phyloP scores from a whole-genome alignment of 2,797 vertebrate genomes.

The Parauchenoglanis punctatus region DNA sequence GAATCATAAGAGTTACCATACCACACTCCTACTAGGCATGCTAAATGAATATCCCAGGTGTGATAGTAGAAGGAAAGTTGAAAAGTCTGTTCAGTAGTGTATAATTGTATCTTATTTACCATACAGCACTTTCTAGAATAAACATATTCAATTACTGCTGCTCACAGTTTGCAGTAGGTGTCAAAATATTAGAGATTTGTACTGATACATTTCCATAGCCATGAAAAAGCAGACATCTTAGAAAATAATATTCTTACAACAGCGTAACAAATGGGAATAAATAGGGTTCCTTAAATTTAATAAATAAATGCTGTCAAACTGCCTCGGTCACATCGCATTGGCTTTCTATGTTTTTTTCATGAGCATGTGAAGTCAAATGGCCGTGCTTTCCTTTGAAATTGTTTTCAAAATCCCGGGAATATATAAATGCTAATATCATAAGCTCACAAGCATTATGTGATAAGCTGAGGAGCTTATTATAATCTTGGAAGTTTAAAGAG shows the following conservation, averaged over 20 bases:
- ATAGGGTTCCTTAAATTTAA: constrained; percentile 46
- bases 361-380: constrained; percentile 71
- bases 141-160: constrained; percentile 14
- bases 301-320: constrained; percentile 41
- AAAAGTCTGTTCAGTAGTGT: neutral
- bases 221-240: constrained; percentile 16
- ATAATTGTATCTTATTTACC: constrained; percentile 7
- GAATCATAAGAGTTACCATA: neutral
- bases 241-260: constrained; percentile 14
- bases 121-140: neutral
- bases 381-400: constrained; percentile 78
- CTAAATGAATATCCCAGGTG: neutral
- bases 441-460: constrained; percentile 86
- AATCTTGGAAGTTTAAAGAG: constrained; percentile 84
- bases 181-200: constrained; percentile 23
- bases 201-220: constrained; percentile 15
- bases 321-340: constrained; percentile 31
- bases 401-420: constrained; percentile 68
- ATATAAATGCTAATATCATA: constrained; percentile 87
- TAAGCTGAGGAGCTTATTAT: constrained; percentile 87
- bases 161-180: constrained; percentile 4
- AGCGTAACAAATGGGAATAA: constrained; percentile 43
- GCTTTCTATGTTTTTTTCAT: constrained; percentile 54
- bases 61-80: neutral
- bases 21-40: neutral